Conservation (phyloP, 2,113 vertebrate genomes). For the Pygoscelis antarcticus region DNA sequence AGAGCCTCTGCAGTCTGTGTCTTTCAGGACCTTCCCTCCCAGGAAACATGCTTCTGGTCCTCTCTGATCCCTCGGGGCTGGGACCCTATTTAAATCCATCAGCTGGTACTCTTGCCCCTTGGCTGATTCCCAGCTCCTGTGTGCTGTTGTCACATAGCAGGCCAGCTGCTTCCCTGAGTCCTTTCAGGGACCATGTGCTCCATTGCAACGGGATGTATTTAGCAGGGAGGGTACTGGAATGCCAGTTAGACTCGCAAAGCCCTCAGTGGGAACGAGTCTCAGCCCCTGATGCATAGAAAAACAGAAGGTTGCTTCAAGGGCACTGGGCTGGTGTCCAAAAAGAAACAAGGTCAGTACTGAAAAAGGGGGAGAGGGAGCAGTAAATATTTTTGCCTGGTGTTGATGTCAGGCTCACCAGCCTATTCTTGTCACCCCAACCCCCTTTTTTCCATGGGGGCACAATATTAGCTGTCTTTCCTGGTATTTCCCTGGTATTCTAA, state of each 20-base stretch:
- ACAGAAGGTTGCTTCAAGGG: neutral
- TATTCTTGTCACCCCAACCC: constrained; percentile 18
- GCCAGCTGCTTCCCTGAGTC: neutral
- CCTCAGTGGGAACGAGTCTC: neutral
- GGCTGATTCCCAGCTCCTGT: neutral
- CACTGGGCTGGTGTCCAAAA: neutral
- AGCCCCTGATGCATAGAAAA: neutral
- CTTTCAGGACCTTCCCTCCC: neutral
- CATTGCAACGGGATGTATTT: neutral
- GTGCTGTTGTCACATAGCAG: neutral
- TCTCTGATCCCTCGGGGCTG: neutral
- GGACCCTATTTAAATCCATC: neutral
- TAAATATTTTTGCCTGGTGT: constrained; percentile 15
- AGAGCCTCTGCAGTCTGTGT: neutral
- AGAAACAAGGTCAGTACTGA: constrained; percentile 3
- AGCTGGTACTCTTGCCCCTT: neutral
- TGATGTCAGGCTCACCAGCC: neutral
- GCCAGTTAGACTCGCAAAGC: neutral
- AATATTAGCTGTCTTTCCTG: constrained; percentile 14
- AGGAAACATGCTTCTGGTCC: accelerated
- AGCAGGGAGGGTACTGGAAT: constrained; percentile 20
- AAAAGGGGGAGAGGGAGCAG: neutral
- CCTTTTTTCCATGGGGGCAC: constrained; percentile 1
- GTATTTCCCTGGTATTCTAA: constrained; percentile 35
- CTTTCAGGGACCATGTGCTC: neutral